Conservation (phyloP, 2,113 vertebrate species). For the Plecotus auritus region DNA sequence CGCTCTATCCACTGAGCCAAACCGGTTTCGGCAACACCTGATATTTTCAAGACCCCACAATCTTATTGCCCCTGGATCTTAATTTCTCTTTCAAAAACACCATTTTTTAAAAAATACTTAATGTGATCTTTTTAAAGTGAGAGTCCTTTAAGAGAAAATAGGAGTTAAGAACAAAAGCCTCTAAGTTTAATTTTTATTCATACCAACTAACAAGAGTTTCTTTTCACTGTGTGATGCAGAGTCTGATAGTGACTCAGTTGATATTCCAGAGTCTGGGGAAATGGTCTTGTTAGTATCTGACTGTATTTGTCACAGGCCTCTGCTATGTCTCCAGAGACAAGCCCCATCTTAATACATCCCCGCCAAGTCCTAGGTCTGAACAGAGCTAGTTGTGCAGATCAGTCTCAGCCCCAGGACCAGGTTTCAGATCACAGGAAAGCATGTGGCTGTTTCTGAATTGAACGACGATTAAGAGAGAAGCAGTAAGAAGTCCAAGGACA, state of each 20-base stretch:
- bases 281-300: not conserved
- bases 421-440: not conserved
- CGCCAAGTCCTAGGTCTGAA: not conserved
- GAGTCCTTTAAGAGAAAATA: not conserved
- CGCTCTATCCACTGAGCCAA: too few relatives aligned
- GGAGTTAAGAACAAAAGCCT: not conserved
- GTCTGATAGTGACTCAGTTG: not conserved
- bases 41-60: not conserved
- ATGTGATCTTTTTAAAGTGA: not conserved
- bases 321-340: not conserved
- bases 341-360: not conserved
- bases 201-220: not conserved
- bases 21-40: too few relatives aligned
- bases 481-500: not conserved
- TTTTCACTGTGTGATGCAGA: not conserved
- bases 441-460: not conserved
- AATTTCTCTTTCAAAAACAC: not conserved
- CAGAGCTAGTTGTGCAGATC: not conserved
- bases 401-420: too few relatives aligned
- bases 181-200: not conserved
- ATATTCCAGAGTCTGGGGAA: not conserved
- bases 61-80: not conserved
- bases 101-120: not conserved
- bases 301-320: not conserved
- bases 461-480: not conserved